Conservation (phyloP, 2,888 invertebrate genomes). For the Tortricodes alternella region DNA sequence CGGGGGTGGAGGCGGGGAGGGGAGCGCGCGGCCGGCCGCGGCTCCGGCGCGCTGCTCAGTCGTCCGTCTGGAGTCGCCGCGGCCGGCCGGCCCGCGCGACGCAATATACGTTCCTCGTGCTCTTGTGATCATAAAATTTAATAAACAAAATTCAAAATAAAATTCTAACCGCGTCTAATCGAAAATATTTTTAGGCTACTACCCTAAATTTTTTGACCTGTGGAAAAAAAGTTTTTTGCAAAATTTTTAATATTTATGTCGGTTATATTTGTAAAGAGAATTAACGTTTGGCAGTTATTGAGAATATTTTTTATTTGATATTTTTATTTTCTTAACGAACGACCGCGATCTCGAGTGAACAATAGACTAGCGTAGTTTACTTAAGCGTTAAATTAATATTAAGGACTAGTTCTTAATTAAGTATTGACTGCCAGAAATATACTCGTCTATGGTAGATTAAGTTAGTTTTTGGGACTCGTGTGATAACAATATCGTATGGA, state of each 20-base stretch:
- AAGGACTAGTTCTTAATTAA: slow-evolving; percentile 60
- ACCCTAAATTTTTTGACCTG: slow-evolving; percentile 71
- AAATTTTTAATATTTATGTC: slow-evolving; percentile 81
- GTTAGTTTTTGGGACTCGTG: slow-evolving; percentile 49
- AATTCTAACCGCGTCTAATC: slow-evolving; percentile 72
- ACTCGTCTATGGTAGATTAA: slow-evolving; percentile 45
- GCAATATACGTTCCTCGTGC: slow-evolving; percentile 82
- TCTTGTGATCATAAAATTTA: slow-evolving; percentile 81
- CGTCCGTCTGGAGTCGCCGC: slow-evolving; percentile 82
- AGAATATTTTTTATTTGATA: slow-evolving; percentile 72
- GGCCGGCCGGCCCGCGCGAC: slow-evolving; percentile 81
- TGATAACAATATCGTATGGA: slow-evolving; percentile 53
- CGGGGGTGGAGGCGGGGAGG: slow-evolving; percentile 42
- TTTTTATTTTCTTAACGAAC: slow-evolving; percentile 65
- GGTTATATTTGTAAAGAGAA: slow-evolving; percentile 78
- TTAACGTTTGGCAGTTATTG: slow-evolving; percentile 77
- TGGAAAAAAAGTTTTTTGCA: slow-evolving; percentile 72
- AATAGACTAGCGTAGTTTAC: slow-evolving; percentile 46
- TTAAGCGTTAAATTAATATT: slow-evolving; percentile 52
- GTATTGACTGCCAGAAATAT: slow-evolving; percentile 58
- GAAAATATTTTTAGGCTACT: slow-evolving; percentile 78
- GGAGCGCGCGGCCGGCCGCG: slow-evolving; percentile 55
- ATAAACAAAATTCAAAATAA: slow-evolving; percentile 57
- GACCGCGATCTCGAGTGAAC: slow-evolving; percentile 63
- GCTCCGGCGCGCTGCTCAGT: slow-evolving; percentile 66